These are phyloP conservation scores for Trachymyrmex septentrionalis DNA, from an alignment of 1,140 invertebrate genomes.

Conservation along the genomic window DNA sequence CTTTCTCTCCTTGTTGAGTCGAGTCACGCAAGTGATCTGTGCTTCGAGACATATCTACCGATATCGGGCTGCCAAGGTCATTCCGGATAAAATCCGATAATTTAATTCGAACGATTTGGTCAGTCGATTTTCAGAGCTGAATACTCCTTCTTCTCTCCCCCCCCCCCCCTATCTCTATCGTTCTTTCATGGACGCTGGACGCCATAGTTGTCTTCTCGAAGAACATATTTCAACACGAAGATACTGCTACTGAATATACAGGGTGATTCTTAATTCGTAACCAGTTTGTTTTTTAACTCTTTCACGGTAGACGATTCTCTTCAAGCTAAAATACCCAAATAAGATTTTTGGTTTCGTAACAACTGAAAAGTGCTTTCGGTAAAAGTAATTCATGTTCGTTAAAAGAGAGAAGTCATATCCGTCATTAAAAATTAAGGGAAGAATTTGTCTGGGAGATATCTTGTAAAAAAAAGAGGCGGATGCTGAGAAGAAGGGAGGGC, in stretches of 20 bases:
- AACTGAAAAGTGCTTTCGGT: neutral
- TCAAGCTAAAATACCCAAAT: neutral
- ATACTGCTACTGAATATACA: neutral
- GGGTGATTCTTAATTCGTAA: neutral
- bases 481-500: too few relatives aligned
- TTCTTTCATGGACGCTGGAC: neutral
- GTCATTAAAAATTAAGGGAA: slow-evolving; percentile 14
- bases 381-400: neutral
- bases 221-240: slow-evolving; percentile 9
- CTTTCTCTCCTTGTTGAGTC: slow-evolving; percentile 15
- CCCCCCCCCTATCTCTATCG: neutral
- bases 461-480: neutral
- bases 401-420: neutral
- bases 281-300: neutral
- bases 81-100: slow-evolving; percentile 66
- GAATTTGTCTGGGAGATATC: slow-evolving; percentile 7
- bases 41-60: slow-evolving; percentile 37
- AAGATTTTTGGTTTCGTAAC: neutral
- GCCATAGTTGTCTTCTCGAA: neutral
- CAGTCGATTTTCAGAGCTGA: slow-evolving; percentile 19
- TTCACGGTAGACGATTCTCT: neutral
- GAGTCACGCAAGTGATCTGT: slow-evolving; percentile 43
- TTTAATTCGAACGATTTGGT: slow-evolving; percentile 22
- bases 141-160: neutral
- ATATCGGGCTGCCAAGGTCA: slow-evolving; percentile 59